These are phyloP conservation scores for Echiichthys vipera DNA, from an alignment of 2,797 vertebrate species.

Conservation along the genomic window DNA sequence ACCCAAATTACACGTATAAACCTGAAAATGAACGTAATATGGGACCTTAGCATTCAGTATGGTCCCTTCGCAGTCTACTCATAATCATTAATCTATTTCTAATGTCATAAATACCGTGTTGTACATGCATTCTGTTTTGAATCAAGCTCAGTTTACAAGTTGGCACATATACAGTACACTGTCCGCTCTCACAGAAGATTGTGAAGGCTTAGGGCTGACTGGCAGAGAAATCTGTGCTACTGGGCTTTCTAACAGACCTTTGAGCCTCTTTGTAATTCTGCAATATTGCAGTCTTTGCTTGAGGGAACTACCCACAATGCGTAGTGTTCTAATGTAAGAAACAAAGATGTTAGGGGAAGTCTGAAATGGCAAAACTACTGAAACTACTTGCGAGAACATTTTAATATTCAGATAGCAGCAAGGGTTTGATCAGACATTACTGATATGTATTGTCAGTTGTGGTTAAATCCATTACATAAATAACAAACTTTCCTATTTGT, in stretches of 20 bases:
- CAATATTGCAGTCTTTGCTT: constrained; percentile 11
- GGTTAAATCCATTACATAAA: background rate
- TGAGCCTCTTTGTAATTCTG: constrained; percentile 27
- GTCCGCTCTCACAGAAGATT: constrained; percentile 1
- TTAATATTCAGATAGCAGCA: background rate
- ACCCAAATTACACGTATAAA: no score
- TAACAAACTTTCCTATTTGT: background rate
- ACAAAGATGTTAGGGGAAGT: background rate
- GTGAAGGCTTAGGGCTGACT: constrained; percentile 21
- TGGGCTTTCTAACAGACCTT: constrained; percentile 13
- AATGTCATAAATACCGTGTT: no score
- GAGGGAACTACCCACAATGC: constrained; percentile 36
- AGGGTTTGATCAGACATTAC: background rate
- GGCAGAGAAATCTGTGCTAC: constrained; percentile 24
- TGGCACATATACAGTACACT: background rate
- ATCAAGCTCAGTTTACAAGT: background rate
- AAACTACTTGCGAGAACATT: background rate
- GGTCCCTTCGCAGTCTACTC: background rate
- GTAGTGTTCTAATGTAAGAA: constrained; percentile 5
- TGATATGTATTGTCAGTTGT: background rate
- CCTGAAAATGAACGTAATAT: no score
- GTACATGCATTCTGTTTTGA: background rate
- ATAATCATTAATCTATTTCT: background rate
- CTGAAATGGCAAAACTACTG: background rate
- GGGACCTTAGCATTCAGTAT: background rate